phyloP scores from a whole-genome alignment of 2,113 vertebrate species.

The Chaetops frenatus region DNA sequence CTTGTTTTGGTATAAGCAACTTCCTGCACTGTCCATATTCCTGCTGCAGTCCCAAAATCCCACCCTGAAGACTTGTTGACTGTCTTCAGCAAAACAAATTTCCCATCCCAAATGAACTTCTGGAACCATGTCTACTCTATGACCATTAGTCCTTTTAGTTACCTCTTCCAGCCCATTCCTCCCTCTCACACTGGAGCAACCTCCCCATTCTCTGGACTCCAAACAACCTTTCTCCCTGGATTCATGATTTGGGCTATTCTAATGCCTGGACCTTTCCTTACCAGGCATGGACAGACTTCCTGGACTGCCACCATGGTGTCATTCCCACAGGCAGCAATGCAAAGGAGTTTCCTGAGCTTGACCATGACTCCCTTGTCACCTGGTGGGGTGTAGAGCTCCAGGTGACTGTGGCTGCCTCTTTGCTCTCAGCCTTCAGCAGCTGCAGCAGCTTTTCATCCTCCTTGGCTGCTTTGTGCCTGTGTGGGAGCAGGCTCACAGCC shows the following conservation, averaged over 20 bases:
- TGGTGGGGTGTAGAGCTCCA: background rate
- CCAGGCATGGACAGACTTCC: background rate
- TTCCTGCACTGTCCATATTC: rapidly evolving
- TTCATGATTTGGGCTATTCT: background rate
- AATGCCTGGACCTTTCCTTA: background rate
- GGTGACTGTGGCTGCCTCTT: background rate
- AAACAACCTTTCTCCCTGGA: background rate
- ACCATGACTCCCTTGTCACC: background rate
- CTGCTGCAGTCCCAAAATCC: background rate
- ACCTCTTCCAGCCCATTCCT: background rate
- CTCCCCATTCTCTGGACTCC: background rate
- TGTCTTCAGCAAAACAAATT: background rate
- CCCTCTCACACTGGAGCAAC: background rate
- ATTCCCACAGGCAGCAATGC: background rate
- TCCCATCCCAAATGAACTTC: background rate
- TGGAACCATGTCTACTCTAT: background rate
- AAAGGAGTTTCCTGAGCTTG: background rate
- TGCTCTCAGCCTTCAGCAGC: background rate
- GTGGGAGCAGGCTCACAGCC: background rate
- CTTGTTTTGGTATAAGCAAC: background rate
- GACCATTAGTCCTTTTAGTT: background rate
- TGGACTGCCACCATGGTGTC: background rate
- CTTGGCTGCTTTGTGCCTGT: background rate
- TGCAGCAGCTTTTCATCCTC: background rate
- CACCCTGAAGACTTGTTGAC: background rate